phyloP scores from a whole-genome alignment of 2,113 vertebrate species.

The Phaethornis superciliosus region DNA sequence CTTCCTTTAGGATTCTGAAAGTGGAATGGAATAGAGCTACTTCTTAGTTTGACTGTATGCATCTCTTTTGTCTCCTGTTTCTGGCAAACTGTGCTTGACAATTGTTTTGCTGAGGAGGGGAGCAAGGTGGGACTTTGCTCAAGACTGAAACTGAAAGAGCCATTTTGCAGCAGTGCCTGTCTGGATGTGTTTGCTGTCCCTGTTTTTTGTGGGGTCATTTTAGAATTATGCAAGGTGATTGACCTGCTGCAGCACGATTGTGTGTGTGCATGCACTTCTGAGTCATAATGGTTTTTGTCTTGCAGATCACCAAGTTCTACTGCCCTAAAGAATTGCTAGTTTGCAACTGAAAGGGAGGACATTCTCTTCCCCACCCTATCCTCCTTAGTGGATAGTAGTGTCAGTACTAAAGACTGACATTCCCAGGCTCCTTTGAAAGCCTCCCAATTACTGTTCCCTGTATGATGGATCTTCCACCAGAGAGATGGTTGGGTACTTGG shows the following conservation, averaged over 20 bases:
- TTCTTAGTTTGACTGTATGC: background rate
- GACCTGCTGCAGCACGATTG: background rate
- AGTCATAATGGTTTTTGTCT: background rate
- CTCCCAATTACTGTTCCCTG: rapidly evolving
- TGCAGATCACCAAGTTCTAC: background rate
- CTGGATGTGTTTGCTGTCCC: background rate
- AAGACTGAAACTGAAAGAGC: background rate
- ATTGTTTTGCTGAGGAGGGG: background rate
- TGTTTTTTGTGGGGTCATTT: background rate
- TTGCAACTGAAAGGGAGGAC: background rate
- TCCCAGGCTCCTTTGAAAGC: background rate
- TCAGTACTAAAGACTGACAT: background rate
- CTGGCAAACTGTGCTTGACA: background rate
- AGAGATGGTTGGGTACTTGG: background rate
- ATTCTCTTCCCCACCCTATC: background rate
- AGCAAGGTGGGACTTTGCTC: background rate
- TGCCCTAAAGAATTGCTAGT: background rate
- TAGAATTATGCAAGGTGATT: background rate
- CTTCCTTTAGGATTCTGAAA: background rate
- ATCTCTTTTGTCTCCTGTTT: background rate
- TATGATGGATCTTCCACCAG: background rate
- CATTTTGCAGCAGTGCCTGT: background rate
- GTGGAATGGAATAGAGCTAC: background rate
- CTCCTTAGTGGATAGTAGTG: too few relatives aligned
- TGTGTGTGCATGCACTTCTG: background rate